phyloP scores from a whole-genome alignment of 2,113 vertebrate genomes.

The Pelmatolapia mariae region DNA sequence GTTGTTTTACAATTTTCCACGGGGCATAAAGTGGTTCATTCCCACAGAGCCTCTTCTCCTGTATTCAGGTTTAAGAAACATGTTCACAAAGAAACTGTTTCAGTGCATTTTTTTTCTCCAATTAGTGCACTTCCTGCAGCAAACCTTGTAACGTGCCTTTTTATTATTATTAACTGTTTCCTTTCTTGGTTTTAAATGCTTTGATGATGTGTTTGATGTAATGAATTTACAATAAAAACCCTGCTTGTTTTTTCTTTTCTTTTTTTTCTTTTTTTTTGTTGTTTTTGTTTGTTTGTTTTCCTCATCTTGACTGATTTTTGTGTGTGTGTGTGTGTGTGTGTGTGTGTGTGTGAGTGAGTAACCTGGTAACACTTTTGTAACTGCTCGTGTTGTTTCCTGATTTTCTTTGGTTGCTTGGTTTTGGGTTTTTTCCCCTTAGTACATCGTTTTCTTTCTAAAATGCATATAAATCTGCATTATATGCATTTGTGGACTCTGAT shows the following conservation, averaged over 20 bases:
- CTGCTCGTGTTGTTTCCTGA: neutral
- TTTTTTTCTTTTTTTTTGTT: no score
- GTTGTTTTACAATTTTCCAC: neutral
- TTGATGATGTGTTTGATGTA: neutral
- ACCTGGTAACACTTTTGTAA: neutral
- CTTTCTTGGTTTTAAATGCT: fast-evolving
- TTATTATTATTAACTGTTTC: neutral
- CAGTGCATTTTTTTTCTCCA: neutral
- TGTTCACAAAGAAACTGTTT: neutral
- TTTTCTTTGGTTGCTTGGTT: neutral
- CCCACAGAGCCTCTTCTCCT: neutral
- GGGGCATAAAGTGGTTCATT: neutral
- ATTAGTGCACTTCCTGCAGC: neutral
- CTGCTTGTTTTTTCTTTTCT: no score
- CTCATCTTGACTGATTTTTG: no score
- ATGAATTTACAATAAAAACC: no score
- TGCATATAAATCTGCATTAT: neutral
- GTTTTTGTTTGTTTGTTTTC: no score
- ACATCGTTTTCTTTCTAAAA: neutral
- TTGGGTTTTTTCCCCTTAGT: neutral
- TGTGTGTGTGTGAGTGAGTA: neutral
- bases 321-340: neutral
- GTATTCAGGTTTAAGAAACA: neutral
- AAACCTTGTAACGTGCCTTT: neutral
- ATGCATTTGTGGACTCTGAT: neutral